A percentile compares a stretch with the other conserved stretches of the same genome.
Evolutionary conservation across 2,888 invertebrate genomes (phyloP).

Genomic region (Craniophora ligustri): DNA sequence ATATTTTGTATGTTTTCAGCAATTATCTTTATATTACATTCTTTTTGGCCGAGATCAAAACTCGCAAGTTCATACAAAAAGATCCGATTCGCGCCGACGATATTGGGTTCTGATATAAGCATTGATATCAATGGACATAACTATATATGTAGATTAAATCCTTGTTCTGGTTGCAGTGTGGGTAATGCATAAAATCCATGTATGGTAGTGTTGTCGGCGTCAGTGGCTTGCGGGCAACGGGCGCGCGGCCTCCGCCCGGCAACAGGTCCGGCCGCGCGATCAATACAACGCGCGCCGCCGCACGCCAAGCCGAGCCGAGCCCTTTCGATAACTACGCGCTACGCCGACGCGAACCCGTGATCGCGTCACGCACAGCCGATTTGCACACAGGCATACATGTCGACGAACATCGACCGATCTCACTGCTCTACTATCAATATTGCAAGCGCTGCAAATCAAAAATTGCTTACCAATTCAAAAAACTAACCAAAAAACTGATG

Average conservation of each 20-base stretch:
- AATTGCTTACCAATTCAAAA: not conserved
- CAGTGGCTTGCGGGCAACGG: conserved; percentile 44
- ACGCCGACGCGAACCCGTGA: conserved; percentile 51
- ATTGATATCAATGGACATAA: too few species aligned
- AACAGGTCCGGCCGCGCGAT: conserved; percentile 84
- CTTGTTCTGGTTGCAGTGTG: conserved; percentile 58
- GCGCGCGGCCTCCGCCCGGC: conserved; percentile 77
- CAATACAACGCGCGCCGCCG: conserved; percentile 80
- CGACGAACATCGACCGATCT: conserved; percentile 29
- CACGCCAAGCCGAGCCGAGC: conserved; percentile 73
- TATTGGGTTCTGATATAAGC: too few species aligned
- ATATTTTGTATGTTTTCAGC: not conserved
- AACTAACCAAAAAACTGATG: too few species aligned
- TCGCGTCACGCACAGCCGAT: conserved; percentile 52
- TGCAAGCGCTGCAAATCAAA: conserved; percentile 3
- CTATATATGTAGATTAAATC: conserved; percentile 34
- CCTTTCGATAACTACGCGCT: conserved; percentile 67
- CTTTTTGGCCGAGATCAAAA: not conserved
- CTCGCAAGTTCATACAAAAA: not conserved
- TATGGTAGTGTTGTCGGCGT: conserved; percentile 54
- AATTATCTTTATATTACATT: not conserved
- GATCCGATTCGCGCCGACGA: not conserved
- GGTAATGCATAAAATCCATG: conserved; percentile 67
- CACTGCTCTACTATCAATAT: conserved; percentile 24
- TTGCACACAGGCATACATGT: conserved; percentile 54